Conservation (phyloP, 1,140 invertebrate species). For the Pantala flavescens region DNA sequence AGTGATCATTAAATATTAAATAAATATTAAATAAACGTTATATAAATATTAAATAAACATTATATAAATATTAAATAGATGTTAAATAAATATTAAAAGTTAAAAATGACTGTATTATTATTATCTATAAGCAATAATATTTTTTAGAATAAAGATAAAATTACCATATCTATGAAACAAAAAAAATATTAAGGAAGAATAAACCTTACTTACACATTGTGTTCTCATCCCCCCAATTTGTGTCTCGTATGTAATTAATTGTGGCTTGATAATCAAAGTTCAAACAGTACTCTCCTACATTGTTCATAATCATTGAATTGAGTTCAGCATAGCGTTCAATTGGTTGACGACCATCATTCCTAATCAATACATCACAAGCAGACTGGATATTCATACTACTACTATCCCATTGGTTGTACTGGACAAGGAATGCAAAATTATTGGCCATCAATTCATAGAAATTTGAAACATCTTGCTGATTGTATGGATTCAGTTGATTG, state of each 20-base stretch:
- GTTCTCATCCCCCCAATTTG: neutral
- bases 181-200: no score
- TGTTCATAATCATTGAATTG: neutral
- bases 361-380: constrained; percentile 43
- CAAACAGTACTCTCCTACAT: constrained; percentile 23
- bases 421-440: constrained; percentile 43
- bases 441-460: constrained; percentile 40
- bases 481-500: constrained; percentile 33
- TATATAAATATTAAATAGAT: no score
- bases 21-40: no score
- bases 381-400: constrained; percentile 41
- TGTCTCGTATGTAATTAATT: neutral
- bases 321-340: constrained; percentile 27
- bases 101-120: constrained; percentile 16
- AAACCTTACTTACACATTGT: neutral
- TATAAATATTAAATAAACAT: no score
- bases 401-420: constrained; percentile 47
- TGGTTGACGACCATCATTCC: constrained; percentile 22
- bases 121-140: no score
- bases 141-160: no score
- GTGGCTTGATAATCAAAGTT: constrained; percentile 19
- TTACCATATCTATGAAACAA: no score
- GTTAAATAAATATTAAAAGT: no score
- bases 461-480: constrained; percentile 36
- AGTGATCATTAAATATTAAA: no score